Evolutionary conservation across 1,140 invertebrate species (phyloP), one percentile per base, ranked within the genome.

Genomic region (Rhynchophorus ferrugineus): DNA sequence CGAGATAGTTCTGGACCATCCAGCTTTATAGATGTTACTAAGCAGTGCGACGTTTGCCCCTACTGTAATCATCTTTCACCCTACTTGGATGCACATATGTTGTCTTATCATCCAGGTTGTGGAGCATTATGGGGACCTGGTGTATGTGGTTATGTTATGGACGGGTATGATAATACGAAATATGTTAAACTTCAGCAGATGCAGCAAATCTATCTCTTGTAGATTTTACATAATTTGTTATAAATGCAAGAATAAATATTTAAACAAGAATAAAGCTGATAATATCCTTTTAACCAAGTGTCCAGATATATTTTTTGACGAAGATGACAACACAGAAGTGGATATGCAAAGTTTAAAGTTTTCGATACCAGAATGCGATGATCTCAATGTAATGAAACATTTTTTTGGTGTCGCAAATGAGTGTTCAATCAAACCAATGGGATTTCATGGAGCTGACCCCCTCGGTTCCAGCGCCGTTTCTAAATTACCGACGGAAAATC

Each of bases 391-490:
- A 49, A 57, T 66, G 7, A 65, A 62, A 56, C 37, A 58, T 11
- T 44, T 49, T 13, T 39, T 55, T 6, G 46, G 53, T 8, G 41
- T 66, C 13, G 61, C 62, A 7, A 51, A 44, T 7, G 54, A 61
- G 3, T 49, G 61, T 7, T 49, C 49, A 20, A 72, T 75, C 3
- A 71, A 75, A 44, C 69, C 72, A 3, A 67, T 78, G 7, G 54
- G 58, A 7, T 75, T 78, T 48, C 29, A 47, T 8, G 51, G 33
- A 13, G 16, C 44, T 0, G 81, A 83, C 65, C 78, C 78, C 3
- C 63, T 83, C 2, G 81, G 81, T 7, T 62, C 70, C 3, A 67
- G 66, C 13, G 63, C 69, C 7, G 67, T 79, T 2, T 66, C 68
- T 1, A 57, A 52, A 18, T 62, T 72, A 7, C 63, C 56, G 5